A percentile compares a stretch with the other conserved stretches of the same genome.
Evolutionary conservation across 1,140 invertebrate genomes (phyloP).

Genomic region (Neodiprion pinetum): DNA sequence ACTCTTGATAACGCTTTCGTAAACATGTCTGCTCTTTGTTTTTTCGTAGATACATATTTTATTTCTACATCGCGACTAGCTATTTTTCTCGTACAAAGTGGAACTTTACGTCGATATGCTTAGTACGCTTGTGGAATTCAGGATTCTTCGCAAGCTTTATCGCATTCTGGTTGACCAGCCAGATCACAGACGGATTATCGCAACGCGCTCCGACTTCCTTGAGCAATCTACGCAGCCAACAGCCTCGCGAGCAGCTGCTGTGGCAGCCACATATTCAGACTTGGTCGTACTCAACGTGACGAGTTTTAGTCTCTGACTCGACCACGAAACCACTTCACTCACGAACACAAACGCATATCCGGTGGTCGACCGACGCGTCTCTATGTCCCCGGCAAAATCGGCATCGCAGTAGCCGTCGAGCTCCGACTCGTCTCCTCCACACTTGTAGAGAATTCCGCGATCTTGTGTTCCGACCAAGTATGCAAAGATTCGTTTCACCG

Average conservation of each 20-base stretch:
- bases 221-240: neutral
- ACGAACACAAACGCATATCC: conserved; percentile 14
- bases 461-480: conserved; percentile 9
- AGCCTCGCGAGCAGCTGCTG: neutral
- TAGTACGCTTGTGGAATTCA: neutral
- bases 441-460: conserved; percentile 13
- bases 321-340: conserved; percentile 10
- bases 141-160: neutral
- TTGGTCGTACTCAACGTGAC: neutral
- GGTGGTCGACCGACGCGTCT: conserved; percentile 8
- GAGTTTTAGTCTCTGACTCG: conserved; percentile 13
- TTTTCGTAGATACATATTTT: neutral
- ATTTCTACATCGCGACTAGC: neutral
- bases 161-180: neutral
- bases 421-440: neutral
- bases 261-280: neutral
- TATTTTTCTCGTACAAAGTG: neutral
- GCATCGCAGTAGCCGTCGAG: conserved; percentile 13
- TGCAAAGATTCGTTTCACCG: conserved; percentile 6
- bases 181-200: neutral
- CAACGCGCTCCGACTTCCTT: neutral
- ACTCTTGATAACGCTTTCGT: neutral
- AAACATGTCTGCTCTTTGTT: neutral
- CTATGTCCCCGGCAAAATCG: conserved; percentile 6
- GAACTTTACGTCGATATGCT: neutral